Evolutionary conservation across 2,113 vertebrate species (phyloP).

Genomic region (Parotia lawesii): DNA sequence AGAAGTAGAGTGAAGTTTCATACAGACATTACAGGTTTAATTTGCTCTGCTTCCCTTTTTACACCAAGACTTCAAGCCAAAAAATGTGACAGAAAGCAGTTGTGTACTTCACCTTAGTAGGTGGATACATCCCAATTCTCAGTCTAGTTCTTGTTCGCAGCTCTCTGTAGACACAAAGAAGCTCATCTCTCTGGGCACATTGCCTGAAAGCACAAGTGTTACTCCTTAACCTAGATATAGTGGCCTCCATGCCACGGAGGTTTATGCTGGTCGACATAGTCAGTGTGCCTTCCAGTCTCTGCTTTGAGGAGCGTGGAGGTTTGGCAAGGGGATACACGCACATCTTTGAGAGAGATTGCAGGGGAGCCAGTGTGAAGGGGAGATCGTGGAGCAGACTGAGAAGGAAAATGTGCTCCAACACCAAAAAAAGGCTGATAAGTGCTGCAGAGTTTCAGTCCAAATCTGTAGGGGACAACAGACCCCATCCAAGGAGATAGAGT

Average conservation of each 20-base stretch:
- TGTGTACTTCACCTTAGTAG: neutral
- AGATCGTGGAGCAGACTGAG: neutral
- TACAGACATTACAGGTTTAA: neutral
- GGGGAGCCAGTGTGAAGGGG: neutral
- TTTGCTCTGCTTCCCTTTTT: neutral
- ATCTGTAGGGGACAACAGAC: neutral
- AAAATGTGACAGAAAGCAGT: constrained; percentile 12
- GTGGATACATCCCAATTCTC: neutral
- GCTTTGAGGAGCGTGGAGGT: neutral
- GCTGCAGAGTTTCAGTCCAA: neutral
- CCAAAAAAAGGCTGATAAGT: neutral
- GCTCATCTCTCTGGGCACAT: neutral
- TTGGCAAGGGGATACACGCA: neutral
- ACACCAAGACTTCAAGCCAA: neutral
- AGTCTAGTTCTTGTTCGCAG: neutral
- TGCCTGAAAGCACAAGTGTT: neutral
- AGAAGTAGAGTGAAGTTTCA: neutral
- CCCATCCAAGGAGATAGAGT: neutral
- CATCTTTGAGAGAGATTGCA: neutral
- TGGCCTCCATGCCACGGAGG: neutral
- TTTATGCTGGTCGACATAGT: neutral
- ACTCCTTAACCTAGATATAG: neutral
- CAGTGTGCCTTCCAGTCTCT: neutral
- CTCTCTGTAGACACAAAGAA: neutral
- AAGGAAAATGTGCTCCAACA: neutral